Conservation (phyloP, 2,888 invertebrate genomes). For the Agonopterix heracliana region DNA sequence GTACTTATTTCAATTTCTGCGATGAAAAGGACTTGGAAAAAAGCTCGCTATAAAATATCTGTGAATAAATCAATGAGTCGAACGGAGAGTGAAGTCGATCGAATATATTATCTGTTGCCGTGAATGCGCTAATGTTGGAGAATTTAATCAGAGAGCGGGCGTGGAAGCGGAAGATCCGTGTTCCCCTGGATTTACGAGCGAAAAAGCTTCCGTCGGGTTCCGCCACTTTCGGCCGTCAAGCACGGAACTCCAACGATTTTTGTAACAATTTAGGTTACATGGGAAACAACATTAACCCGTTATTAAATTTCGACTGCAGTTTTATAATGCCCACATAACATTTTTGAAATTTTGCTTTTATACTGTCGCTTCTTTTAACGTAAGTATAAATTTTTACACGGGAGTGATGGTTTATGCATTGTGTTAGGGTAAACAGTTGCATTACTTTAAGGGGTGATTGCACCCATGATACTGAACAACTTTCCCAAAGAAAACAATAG, state of each 20-base stretch:
- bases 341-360: too few relatives aligned
- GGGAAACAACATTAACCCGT: not conserved
- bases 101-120: conserved; percentile 50
- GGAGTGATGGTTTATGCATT: too few relatives aligned
- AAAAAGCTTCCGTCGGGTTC: conserved; percentile 40
- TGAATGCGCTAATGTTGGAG: conserved; percentile 53
- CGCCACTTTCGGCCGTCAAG: conserved; percentile 7
- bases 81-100: conserved; percentile 39
- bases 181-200: conserved; percentile 49
- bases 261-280: conserved; percentile 5
- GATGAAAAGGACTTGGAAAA: too few relatives aligned
- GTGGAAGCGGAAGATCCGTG: conserved; percentile 38
- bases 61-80: conserved; percentile 37
- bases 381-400: too few relatives aligned
- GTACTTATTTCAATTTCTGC: too few relatives aligned
- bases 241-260: conserved; percentile 8
- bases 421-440: too few relatives aligned
- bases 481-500: too few relatives aligned
- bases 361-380: too few relatives aligned
- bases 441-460: too few relatives aligned
- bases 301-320: conserved; percentile 1
- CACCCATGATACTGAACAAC: too few relatives aligned
- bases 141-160: conserved; percentile 49
- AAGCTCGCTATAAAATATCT: not conserved
- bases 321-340: not conserved